These are phyloP conservation scores for Conistra vaccinii DNA, from an alignment of 2,888 invertebrate species.

Conservation along the genomic window DNA sequence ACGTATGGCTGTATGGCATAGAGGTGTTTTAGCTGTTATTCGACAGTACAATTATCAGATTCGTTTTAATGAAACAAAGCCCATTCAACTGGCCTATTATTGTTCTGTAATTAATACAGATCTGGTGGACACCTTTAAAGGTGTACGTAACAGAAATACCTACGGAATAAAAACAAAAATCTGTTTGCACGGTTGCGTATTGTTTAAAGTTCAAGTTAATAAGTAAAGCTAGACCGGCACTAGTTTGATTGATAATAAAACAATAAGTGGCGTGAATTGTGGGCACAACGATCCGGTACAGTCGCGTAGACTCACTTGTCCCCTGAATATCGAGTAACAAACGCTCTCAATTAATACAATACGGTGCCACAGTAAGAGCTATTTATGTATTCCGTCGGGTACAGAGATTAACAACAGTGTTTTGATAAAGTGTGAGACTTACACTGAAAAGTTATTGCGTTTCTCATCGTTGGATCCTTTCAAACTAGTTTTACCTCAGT, in stretches of 20 bases:
- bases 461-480: constrained; percentile 16
- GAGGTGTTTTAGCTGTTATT: constrained; percentile 8
- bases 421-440: constrained; percentile 47
- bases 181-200: constrained; percentile 5
- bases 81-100: constrained; percentile 54
- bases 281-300: constrained; percentile 56
- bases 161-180: constrained; percentile 5
- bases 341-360: constrained; percentile 71
- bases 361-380: constrained; percentile 65
- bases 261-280: constrained; percentile 66
- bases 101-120: constrained; percentile 38
- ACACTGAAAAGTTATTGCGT: constrained; percentile 28
- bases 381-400: constrained; percentile 68
- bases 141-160: background rate
- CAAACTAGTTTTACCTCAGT: constrained; percentile 25
- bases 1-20: background rate
- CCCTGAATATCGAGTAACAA: constrained; percentile 71
- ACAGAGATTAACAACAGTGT: constrained; percentile 51
- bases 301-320: constrained; percentile 62
- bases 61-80: constrained; percentile 56
- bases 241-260: constrained; percentile 63
- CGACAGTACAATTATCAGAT: constrained; percentile 34
- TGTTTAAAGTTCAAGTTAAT: constrained; percentile 13
- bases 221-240: constrained; percentile 25
- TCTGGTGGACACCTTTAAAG: constrained; percentile 14